Conservation (phyloP, 1,140 invertebrate genomes). For the Muscidifurax raptorellus region DNA sequence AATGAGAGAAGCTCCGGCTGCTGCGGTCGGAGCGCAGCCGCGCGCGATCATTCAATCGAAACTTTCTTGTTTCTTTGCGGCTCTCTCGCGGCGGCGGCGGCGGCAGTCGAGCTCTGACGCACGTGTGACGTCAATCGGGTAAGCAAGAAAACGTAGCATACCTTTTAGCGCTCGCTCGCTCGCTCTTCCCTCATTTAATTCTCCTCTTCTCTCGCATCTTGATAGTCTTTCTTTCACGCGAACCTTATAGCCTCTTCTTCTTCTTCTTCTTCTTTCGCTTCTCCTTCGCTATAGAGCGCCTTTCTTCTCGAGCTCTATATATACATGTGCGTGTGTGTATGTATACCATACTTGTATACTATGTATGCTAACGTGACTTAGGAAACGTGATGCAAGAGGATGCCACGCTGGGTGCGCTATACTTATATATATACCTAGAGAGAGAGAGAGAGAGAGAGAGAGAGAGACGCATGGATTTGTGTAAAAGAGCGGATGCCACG, state of each 20-base stretch:
- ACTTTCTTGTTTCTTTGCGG: slow-evolving; percentile 73
- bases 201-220: neutral
- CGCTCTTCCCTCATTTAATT: slow-evolving; percentile 10
- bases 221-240: neutral
- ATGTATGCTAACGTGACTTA: no score
- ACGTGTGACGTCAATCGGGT: slow-evolving; percentile 72
- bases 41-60: slow-evolving; percentile 71
- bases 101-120: slow-evolving; percentile 67
- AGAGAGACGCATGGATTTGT: no score
- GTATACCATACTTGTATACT: no score
- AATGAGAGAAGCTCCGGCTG: neutral
- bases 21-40: slow-evolving; percentile 55
- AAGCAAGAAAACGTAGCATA: slow-evolving; percentile 68
- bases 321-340: no score
- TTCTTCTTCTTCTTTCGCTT: neutral
- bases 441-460: no score
- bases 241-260: neutral
- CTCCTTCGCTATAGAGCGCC: neutral
- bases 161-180: slow-evolving; percentile 60
- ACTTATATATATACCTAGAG: no score
- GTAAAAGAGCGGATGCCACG: no score
- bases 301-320: no score
- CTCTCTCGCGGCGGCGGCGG: slow-evolving; percentile 5
- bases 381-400: no score
- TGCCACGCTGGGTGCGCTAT: no score